These are phyloP conservation scores for Acanthaster planci DNA, from an alignment of 35 echinoderm and acorn worm genomes.

Conservation along the genomic window DNA sequence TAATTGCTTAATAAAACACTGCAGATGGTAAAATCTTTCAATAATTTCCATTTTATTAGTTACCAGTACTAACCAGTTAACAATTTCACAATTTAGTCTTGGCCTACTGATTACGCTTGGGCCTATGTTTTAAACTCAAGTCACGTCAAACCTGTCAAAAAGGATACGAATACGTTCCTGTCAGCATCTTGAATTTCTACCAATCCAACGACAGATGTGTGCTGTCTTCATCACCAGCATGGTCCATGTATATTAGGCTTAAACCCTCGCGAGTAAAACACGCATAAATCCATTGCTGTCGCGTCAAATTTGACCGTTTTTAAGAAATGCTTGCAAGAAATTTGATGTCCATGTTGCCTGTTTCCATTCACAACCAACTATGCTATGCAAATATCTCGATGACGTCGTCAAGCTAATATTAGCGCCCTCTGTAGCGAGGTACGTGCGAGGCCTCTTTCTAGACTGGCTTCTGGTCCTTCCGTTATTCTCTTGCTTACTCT, in stretches of 20 bases:
- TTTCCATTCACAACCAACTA: conserved; percentile 76
- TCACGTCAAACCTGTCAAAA: conserved; percentile 15
- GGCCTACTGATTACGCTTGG: too few relatives aligned
- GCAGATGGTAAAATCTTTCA: too few relatives aligned
- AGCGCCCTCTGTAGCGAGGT: background rate
- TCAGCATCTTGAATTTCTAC: conserved; percentile 27
- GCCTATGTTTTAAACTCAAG: background rate
- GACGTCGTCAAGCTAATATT: conserved; percentile 14
- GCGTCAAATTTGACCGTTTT: background rate
- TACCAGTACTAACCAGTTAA: too few relatives aligned
- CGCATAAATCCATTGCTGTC: too few relatives aligned
- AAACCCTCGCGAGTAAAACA: too few relatives aligned
- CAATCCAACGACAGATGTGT: background rate
- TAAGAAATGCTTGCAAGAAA: conserved; percentile 16
- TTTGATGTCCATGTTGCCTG: conserved; percentile 59
- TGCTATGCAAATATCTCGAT: conserved; percentile 55
- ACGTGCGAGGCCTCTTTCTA: background rate
- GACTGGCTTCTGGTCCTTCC: too few relatives aligned
- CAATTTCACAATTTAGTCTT: too few relatives aligned
- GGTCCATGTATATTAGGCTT: too few relatives aligned
- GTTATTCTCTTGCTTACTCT: too few relatives aligned
- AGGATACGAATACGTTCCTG: conserved; percentile 73
- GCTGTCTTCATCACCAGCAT: background rate
- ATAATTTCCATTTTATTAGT: too few relatives aligned
- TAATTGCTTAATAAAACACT: too few relatives aligned